Conservation (phyloP, 2,113 vertebrate genomes). For the Sialia sialis region DNA sequence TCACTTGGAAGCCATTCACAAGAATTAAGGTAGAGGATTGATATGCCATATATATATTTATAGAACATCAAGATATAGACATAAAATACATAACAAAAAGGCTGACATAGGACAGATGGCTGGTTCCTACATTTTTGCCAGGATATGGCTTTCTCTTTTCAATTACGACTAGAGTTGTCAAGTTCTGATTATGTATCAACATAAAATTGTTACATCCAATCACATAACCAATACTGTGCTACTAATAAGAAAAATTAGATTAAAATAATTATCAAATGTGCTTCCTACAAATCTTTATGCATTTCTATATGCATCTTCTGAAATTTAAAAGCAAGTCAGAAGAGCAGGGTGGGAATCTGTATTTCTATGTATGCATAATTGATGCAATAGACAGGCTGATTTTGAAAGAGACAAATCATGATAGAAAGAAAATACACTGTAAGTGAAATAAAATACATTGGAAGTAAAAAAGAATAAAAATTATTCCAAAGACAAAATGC, state of each 20-base stretch:
- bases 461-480: not conserved
- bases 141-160: not conserved
- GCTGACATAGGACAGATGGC: slow-evolving; percentile 35
- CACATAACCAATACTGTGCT: not conserved
- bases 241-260: not conserved
- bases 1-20: not conserved
- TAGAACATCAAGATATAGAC: not conserved
- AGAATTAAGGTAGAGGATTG: not conserved
- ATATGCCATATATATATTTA: not conserved
- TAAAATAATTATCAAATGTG: not conserved
- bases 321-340: not conserved
- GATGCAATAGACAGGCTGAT: not conserved
- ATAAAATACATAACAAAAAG: slow-evolving; percentile 33
- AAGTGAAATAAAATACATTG: not conserved
- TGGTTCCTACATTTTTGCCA: slow-evolving; percentile 2
- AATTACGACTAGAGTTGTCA: not conserved
- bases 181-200: not conserved
- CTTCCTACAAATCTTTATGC: not conserved
- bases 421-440: not conserved
- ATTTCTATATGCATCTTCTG: not conserved
- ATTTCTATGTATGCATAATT: not conserved
- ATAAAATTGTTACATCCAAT: not conserved
- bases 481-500: not conserved
- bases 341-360: not conserved
- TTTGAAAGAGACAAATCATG: not conserved